Conservation (phyloP, 2,888 invertebrate species). For the Aphodius granarius region DNA sequence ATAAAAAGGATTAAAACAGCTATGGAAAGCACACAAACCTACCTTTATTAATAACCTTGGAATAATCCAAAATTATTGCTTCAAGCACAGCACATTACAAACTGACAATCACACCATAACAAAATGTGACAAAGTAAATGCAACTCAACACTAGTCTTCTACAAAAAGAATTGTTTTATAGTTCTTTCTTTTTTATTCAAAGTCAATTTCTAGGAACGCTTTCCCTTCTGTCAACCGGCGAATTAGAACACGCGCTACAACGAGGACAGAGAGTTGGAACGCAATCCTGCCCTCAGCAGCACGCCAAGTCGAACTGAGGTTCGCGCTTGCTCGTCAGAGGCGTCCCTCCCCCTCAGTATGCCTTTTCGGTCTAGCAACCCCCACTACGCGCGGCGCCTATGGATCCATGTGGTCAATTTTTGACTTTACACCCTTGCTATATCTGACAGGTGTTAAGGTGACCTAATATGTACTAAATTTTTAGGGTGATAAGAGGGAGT, state of each 20-base stretch:
- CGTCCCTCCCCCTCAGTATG: conserved; percentile 33
- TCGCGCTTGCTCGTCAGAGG: conserved; percentile 36
- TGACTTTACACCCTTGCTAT: conserved; percentile 31
- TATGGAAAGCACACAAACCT: not conserved
- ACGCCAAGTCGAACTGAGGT: conserved; percentile 36
- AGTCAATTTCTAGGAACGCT: not conserved
- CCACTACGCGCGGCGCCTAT: conserved; percentile 39
- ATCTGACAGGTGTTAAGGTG: conserved; percentile 19
- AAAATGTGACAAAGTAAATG: not conserved
- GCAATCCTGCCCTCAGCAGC: conserved; percentile 27
- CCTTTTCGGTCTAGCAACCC: conserved; percentile 29
- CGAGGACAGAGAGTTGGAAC: conserved; percentile 19
- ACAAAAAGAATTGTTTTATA: not conserved
- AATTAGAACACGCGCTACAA: not conserved
- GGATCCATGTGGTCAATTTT: conserved; percentile 40
- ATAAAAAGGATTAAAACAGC: not conserved
- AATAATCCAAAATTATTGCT: not conserved
- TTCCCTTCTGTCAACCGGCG: not conserved
- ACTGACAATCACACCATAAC: not conserved
- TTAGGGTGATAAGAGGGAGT: not conserved
- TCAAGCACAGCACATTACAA: not conserved
- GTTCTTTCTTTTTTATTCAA: not conserved
- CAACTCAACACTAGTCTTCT: not conserved
- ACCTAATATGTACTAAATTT: not conserved
- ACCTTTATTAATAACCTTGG: not conserved